A percentile compares a stretch with the other conserved stretches of the same genome.
Conservation (phyloP, 37 sponge, comb jelly and placozoan species). For the Aplysina aerophoba region DNA sequence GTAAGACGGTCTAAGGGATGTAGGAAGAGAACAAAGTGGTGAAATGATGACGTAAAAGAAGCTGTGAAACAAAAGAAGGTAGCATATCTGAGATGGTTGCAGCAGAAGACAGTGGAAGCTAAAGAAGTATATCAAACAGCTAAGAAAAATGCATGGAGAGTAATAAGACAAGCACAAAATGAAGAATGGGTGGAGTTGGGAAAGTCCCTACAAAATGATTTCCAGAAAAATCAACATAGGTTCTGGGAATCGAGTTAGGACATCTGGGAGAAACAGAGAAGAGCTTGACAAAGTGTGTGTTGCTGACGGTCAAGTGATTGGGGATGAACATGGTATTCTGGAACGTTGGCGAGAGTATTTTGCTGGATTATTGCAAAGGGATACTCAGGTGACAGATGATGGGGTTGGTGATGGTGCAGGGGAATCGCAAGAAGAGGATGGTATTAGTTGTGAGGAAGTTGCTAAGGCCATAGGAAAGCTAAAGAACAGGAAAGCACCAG, state of each 20-base stretch:
- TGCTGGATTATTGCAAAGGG: too few relatives aligned
- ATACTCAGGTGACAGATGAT: too few relatives aligned
- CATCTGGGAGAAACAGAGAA: too few relatives aligned
- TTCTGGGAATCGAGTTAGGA: neutral
- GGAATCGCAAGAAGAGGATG: neutral
- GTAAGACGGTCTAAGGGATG: slow-evolving; percentile 14
- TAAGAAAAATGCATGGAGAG: slow-evolving; percentile 15
- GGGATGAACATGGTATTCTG: too few relatives aligned
- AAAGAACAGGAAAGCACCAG: slow-evolving; percentile 14
- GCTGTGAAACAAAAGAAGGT: slow-evolving; percentile 8
- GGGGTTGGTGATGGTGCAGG: too few relatives aligned
- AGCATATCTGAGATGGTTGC: slow-evolving; percentile 16
- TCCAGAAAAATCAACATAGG: neutral
- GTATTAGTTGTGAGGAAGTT: slow-evolving; percentile 7
- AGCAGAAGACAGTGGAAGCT: slow-evolving; percentile 7
- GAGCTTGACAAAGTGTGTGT: too few relatives aligned
- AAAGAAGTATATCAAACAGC: slow-evolving; percentile 14
- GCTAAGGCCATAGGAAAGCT: slow-evolving; percentile 17
- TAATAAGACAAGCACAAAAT: slow-evolving; percentile 18
- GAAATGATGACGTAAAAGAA: slow-evolving; percentile 5
- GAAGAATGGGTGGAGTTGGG: neutral
- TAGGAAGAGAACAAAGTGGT: slow-evolving; percentile 16
- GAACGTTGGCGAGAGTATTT: too few relatives aligned
- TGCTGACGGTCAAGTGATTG: too few relatives aligned
- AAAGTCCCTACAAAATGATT: slow-evolving; percentile 11